phyloP scores from a whole-genome alignment of 2,113 vertebrate species.

The Tringa solitaria region DNA sequence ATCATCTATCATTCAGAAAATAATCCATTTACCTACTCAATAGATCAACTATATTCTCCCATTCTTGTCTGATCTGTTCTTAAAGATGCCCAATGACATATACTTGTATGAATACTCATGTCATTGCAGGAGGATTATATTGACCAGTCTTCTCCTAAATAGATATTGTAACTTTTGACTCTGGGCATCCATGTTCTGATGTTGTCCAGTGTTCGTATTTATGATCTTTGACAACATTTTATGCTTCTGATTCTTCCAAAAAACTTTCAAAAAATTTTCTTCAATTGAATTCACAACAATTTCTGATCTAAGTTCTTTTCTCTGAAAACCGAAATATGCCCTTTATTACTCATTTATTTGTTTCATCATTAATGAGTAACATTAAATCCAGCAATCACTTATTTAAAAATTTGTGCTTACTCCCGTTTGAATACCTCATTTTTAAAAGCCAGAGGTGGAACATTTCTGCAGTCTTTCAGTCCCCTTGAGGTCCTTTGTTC shows the following conservation, averaged over 20 bases:
- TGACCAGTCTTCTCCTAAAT: neutral
- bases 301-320: neutral
- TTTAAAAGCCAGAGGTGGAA: constrained; percentile 62
- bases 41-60: neutral
- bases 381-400: constrained; percentile 4
- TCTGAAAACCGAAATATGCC: neutral
- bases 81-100: neutral
- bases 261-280: neutral
- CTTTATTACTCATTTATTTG: neutral
- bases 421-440: constrained; percentile 52
- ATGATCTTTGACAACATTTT: neutral
- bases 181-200: neutral
- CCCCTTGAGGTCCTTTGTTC: constrained; percentile 36
- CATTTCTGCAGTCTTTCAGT: constrained; percentile 12
- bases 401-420: constrained; percentile 48
- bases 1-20: neutral
- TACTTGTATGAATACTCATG: neutral
- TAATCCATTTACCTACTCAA: neutral
- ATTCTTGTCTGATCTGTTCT: neutral
- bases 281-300: neutral
- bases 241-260: neutral
- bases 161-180: neutral
- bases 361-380: constrained; percentile 37
- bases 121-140: neutral
- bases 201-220: neutral